phyloP scores from a whole-genome alignment of 2,797 vertebrate species.

The Syngnathus rostellatus region DNA sequence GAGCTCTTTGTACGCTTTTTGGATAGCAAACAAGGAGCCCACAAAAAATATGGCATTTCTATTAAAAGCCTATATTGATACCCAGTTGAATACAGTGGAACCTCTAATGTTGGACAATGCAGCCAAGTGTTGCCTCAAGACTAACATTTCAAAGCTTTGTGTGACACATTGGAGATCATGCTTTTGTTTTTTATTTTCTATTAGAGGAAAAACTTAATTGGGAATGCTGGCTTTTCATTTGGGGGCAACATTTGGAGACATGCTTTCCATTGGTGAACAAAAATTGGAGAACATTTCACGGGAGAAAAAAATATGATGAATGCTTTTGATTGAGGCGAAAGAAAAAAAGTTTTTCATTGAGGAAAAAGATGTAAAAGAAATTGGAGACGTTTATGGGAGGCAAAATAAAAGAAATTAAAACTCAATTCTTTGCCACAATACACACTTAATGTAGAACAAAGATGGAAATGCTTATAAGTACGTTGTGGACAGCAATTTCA shows the following conservation, averaged over 20 bases:
- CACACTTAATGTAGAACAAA: too few relatives aligned
- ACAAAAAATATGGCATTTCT: neutral
- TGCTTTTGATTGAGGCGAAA: too few relatives aligned
- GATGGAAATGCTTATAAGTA: neutral
- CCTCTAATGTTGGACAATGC: neutral
- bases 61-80: neutral
- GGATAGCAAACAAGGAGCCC: neutral
- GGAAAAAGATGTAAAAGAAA: neutral
- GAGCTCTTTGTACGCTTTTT: constrained; percentile 10
- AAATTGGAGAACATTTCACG: neutral
- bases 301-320: neutral
- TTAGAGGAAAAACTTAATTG: neutral
- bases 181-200: neutral
- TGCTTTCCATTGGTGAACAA: neutral
- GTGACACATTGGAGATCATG: neutral
- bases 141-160: neutral
- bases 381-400: too few relatives aligned
- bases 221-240: neutral
- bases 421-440: too few relatives aligned
- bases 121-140: neutral
- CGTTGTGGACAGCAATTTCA: neutral
- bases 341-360: neutral
- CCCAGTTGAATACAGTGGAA: constrained; percentile 24
- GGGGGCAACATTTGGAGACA: neutral
- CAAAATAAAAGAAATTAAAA: too few relatives aligned